Evolutionary conservation across 2,888 invertebrate species (phyloP).

Genomic region (Apeira syringaria): DNA sequence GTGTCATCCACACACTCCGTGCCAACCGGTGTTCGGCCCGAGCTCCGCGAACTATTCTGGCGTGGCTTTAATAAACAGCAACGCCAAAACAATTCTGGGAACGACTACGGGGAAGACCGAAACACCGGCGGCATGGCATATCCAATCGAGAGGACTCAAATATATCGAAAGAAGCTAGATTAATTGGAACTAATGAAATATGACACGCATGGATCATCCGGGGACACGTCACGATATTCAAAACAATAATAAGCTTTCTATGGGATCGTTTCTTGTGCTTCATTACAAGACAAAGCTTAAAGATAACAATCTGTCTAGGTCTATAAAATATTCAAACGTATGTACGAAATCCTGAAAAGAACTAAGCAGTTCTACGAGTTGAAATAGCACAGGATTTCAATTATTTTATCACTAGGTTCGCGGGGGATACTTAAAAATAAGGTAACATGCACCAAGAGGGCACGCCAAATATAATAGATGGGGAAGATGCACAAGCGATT

Average conservation of each 20-base stretch:
- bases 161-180: constrained; percentile 33
- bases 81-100: constrained; percentile 9
- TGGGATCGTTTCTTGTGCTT: constrained; percentile 59
- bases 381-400: constrained; percentile 49
- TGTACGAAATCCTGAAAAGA: constrained; percentile 53
- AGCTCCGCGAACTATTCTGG: constrained; percentile 36
- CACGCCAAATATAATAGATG: constrained; percentile 77
- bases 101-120: constrained; percentile 47
- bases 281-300: constrained; percentile 68
- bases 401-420: constrained; percentile 40
- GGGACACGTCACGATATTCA: constrained; percentile 49
- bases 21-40: constrained; percentile 73
- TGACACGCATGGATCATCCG: constrained; percentile 52
- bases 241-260: constrained; percentile 72
- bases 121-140: constrained; percentile 54
- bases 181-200: constrained; percentile 43
- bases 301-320: constrained; percentile 43
- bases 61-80: constrained; percentile 19
- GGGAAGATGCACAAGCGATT: constrained; percentile 82
- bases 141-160: constrained; percentile 38
- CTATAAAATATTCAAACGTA: constrained; percentile 40
- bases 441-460: constrained; percentile 83
- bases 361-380: constrained; percentile 71
- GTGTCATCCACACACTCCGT: constrained; percentile 84
- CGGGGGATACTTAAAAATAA: constrained; percentile 60